Evolutionary conservation across 1,140 invertebrate genomes (phyloP).

Genomic region (Agrilus planipennis): DNA sequence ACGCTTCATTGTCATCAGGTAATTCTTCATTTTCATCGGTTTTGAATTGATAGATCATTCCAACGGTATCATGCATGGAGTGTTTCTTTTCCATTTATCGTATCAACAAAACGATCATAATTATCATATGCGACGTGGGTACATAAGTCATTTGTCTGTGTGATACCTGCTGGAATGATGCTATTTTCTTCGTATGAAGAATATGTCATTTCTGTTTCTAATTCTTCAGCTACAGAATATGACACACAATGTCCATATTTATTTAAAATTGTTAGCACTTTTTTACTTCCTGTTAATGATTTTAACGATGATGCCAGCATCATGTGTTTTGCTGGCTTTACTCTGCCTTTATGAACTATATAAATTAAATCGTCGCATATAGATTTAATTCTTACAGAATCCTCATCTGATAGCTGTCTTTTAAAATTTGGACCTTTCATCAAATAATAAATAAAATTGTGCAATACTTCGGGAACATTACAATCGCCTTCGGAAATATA

Average conservation of each 20-base stretch:
- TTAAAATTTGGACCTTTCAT: constrained; percentile 19
- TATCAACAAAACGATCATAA: constrained; percentile 36
- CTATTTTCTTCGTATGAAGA: constrained; percentile 10
- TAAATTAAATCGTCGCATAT: constrained; percentile 29
- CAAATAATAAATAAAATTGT: constrained; percentile 25
- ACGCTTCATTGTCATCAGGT: neutral
- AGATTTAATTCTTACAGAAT: constrained; percentile 20
- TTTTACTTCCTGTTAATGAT: constrained; percentile 23
- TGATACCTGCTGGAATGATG: constrained; percentile 22
- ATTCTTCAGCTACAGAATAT: constrained; percentile 27
- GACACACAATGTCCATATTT: constrained; percentile 27
- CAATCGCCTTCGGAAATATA: constrained; percentile 28
- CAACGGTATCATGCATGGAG: constrained; percentile 36
- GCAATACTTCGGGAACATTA: constrained; percentile 24
- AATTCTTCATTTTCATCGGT: too few species aligned
- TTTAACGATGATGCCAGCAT: constrained; percentile 28
- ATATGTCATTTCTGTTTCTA: constrained; percentile 27
- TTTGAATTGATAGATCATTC: constrained; percentile 33
- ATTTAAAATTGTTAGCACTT: constrained; percentile 29
- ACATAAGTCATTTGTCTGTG: constrained; percentile 6
- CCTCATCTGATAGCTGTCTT: constrained; percentile 12
- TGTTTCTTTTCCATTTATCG: constrained; percentile 34
- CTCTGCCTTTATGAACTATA: constrained; percentile 18
- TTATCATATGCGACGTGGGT: constrained; percentile 36
- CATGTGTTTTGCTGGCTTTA: constrained; percentile 25